Evolutionary conservation across 2,888 invertebrate species (phyloP).

Genomic region (Cyclophora albipunctata): DNA sequence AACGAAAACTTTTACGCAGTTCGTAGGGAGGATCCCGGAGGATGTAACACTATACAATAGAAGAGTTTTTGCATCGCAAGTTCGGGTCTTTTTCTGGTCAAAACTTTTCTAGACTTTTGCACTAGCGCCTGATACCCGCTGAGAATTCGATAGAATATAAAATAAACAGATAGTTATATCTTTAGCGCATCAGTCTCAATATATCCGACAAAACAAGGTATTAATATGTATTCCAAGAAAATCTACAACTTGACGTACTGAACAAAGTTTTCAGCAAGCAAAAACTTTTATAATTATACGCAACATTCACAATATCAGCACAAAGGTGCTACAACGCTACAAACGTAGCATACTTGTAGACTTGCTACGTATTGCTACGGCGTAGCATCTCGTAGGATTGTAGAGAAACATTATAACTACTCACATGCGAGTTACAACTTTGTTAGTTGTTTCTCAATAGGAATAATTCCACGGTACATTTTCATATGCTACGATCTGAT

Average conservation of each 20-base stretch:
- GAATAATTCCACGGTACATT: slow-evolving; percentile 10
- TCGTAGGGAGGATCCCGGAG: slow-evolving; percentile 24
- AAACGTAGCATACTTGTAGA: no score
- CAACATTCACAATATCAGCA: no score
- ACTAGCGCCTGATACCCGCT: background rate
- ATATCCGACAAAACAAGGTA: no score
- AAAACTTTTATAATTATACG: no score
- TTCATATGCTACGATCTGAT: slow-evolving; percentile 1
- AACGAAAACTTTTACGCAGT: slow-evolving; percentile 16
- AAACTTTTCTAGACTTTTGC: slow-evolving; percentile 10
- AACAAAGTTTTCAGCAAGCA: no score
- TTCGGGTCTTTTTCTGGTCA: slow-evolving; percentile 24
- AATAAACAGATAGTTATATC: no score
- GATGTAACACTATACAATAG: slow-evolving; percentile 18
- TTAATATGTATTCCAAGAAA: no score
- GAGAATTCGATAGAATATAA: background rate
- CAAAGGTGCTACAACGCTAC: no score
- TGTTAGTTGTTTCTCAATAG: slow-evolving; percentile 13
- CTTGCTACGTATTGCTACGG: slow-evolving; percentile 1
- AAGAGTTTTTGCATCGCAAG: slow-evolving; percentile 35
- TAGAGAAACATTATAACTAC: slow-evolving; percentile 11
- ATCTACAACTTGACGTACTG: no score
- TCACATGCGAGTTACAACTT: slow-evolving; percentile 11
- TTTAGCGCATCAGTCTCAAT: no score
- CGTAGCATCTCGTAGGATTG: slow-evolving; percentile 2